Base-by-base conservation (phyloP, 2,888 invertebrate species). In the Nomada hirtipes region DNA sequence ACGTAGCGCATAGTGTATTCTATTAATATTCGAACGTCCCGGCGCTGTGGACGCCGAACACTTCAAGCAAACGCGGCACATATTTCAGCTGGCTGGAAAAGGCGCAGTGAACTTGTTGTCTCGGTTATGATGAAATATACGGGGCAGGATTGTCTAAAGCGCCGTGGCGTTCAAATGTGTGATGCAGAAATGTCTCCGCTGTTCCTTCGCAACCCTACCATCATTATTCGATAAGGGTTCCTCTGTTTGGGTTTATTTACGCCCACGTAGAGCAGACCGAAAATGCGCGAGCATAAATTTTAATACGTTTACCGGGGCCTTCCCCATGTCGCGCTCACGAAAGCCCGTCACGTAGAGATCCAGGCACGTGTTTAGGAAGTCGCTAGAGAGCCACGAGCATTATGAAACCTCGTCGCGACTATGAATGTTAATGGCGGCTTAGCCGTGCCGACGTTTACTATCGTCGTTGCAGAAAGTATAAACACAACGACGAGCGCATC, bases 391-490 rank as follows among this genome's bases (percentile, higher is more conserved):
- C 67, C 81, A 52, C 70, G 75, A 74, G 70, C 82, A 79, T 90
- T 87, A 88, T 87, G 83, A 89, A 88, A 88, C 84, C 79, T 70
- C 69, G 82, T 81, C 82, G 80, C 81, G 85, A 83, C 82, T 78
- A 68, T 87, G 86, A 89, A 90, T 89, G 88, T 85, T 87, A 90
- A 89, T 85, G 80, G 77, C 67, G 60, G 68, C 76, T 73, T 65
- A 42, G 61, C 72, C 47, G 73, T 60, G 50, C n/a, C 52, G 67
- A 64, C 82, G 71, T 82, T 76, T 73, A 72, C 83, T 52, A 59
- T 74, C 73, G 52, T 20, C 84, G 64, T 72, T 68, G 80, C 76
- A 69, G 84, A 80, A 84, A 76, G 79, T 77, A 80, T 74, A 81
- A 80, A 77, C 84, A 76, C 71, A 65, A 70, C 75, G 57, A 15